These are phyloP conservation scores for Cryptophagus acutangulus DNA, from an alignment of 2,888 invertebrate species.

Conservation along the genomic window DNA sequence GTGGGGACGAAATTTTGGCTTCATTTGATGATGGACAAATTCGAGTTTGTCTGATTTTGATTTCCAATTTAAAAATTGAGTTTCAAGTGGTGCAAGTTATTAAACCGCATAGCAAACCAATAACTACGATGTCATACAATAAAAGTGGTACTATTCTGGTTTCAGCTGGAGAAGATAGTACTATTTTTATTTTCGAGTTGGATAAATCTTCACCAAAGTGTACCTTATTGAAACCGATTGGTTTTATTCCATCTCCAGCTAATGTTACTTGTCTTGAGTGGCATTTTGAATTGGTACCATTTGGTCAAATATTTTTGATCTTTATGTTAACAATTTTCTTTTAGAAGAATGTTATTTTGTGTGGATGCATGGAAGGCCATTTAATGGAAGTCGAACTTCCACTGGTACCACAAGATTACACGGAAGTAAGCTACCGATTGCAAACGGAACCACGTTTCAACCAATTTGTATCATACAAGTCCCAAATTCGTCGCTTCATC, in stretches of 20 bases:
- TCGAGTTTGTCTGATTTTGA: conserved; percentile 43
- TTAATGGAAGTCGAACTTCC: conserved; percentile 53
- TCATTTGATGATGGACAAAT: conserved; percentile 71
- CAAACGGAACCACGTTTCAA: conserved; percentile 41
- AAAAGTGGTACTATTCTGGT: conserved; percentile 55
- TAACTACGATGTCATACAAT: conserved; percentile 61
- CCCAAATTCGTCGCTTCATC: conserved; percentile 56
- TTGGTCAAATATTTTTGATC: conserved; percentile 3
- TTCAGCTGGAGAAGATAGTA: conserved; percentile 62
- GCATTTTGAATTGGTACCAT: conserved; percentile 38
- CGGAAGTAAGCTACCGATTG: conserved; percentile 49
- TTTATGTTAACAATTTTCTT: conserved; percentile 18
- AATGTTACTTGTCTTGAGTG: conserved; percentile 63
- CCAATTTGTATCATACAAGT: conserved; percentile 57
- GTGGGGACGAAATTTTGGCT: conserved; percentile 61
- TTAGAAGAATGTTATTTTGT: conserved; percentile 47
- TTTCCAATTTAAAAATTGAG: conserved; percentile 10
- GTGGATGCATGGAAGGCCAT: conserved; percentile 55
- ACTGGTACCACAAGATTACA: conserved; percentile 44
- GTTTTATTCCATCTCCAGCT: conserved; percentile 61
- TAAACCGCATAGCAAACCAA: conserved; percentile 63
- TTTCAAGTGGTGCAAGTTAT: conserved; percentile 49
- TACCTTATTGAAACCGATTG: conserved; percentile 56
- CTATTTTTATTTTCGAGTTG: conserved; percentile 63
- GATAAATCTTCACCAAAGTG: conserved; percentile 34